Base-by-base conservation (phyloP, 2,113 vertebrate species). In the Stigmatopora argus region DNA sequence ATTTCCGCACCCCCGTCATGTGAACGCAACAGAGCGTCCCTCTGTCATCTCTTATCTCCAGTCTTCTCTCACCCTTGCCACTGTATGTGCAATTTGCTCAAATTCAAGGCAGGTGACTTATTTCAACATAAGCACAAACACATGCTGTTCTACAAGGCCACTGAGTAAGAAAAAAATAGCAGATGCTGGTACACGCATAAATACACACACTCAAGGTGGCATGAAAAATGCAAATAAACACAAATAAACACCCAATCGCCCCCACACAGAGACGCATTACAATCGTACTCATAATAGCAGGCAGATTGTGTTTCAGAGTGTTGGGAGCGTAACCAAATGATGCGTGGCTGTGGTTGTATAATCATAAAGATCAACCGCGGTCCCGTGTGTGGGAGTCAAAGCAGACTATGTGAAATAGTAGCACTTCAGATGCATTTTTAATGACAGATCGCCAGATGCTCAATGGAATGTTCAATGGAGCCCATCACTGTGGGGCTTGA, bases 1-100 rank as follows among this genome's bases (percentile, higher is more conserved):
- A 78, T 86, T 90, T 91, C 90, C 90, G 89, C 88, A 87, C 86
- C 85, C 89, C 85, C 75, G 11, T 72, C 64, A 81, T 73, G 84
- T 76, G 74, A 86, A 81, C 67, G 23, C 83, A 85, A 65, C 79
- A 66, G 85, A 78, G 84, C 57, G 23, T 87, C 88, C 86, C 88
- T 85, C 85, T 84, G 77, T 86, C 76, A 83, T 83, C 78, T 79
- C 85, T 74, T 21, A 52, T 75, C 52, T 70, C 59, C 60, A 52
- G 12, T 35, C 68, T 62, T 62, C 18, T 38, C 35, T 26, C 70
- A 78, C 74, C 76, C 76, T 56, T 74, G 66, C 44, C 81, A 64
- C 60, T 52, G 5, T 62, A n/a, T 3, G 18, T 74, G 64, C 66
- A 55, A 53, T 8, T 21, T 21, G 34, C 9, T 14, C 62, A 62